These are phyloP conservation scores for Oscheius sp. DNA, from an alignment of 1,140 invertebrate genomes.

Conservation along the genomic window DNA sequence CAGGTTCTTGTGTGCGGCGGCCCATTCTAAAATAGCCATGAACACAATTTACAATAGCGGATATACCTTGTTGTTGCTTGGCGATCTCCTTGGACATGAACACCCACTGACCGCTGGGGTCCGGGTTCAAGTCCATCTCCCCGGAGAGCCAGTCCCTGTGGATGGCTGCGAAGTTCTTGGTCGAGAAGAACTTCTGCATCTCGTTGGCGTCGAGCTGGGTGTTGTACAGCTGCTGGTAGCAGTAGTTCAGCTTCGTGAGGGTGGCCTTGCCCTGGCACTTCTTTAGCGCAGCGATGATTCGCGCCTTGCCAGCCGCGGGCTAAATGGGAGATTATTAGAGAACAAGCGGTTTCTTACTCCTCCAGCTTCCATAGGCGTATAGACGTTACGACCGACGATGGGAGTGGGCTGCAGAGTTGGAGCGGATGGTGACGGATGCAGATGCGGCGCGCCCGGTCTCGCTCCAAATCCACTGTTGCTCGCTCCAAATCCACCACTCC, in stretches of 20 bases:
- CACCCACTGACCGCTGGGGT: background rate
- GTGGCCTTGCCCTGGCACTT: background rate
- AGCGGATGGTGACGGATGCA: no score
- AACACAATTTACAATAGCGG: background rate
- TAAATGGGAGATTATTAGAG: background rate
- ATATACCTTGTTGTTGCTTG: background rate
- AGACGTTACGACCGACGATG: no score
- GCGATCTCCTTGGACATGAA: background rate
- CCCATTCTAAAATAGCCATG: background rate
- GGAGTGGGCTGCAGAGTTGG: no score
- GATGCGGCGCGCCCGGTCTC: no score
- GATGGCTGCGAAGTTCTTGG: background rate
- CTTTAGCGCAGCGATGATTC: background rate
- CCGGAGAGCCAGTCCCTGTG: background rate
- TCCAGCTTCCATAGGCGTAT: no score
- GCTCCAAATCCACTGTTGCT: no score
- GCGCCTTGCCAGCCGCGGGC: background rate
- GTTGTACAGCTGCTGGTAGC: background rate
- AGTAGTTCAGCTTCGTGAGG: background rate
- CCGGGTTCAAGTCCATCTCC: background rate
- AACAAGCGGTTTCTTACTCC: no score
- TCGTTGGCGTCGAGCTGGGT: background rate
- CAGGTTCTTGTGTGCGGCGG: background rate
- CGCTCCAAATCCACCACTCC: no score
- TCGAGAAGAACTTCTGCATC: background rate